phyloP scores from a whole-genome alignment of 2,113 vertebrate species.

The Lates calcarifer region DNA sequence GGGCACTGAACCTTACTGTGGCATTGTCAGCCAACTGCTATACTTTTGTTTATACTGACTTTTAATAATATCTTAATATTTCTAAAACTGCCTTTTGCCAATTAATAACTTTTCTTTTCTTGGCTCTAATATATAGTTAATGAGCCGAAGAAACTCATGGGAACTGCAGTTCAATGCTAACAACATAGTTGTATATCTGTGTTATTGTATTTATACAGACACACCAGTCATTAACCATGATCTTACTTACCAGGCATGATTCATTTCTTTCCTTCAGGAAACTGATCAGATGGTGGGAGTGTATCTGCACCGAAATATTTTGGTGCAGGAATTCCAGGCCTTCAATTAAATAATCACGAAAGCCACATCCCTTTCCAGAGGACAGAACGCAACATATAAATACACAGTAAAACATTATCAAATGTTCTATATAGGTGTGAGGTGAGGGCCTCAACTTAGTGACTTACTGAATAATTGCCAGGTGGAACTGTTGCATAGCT shows the following conservation, averaged over 20 bases:
- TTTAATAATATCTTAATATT: neutral
- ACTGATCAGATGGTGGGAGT: rapidly evolving
- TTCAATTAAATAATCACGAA: neutral
- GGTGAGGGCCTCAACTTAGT: neutral
- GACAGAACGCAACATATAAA: neutral
- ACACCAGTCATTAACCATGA: neutral
- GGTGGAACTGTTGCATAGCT: too few species aligned
- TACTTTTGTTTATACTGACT: neutral
- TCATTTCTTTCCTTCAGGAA: rapidly evolving
- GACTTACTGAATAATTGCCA: neutral
- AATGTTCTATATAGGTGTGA: neutral
- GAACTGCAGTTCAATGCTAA: neutral
- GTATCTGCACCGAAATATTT: rapidly evolving
- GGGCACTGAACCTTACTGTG: too few species aligned
- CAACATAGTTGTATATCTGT: neutral
- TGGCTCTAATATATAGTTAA: neutral
- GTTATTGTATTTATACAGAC: neutral
- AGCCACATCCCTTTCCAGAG: conserved; percentile 20
- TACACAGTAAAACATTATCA: neutral
- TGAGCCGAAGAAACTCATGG: neutral
- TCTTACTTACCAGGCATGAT: neutral
- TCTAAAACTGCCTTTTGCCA: neutral
- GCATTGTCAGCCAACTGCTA: neutral
- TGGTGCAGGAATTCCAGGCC: neutral
- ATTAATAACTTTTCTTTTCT: neutral